Evolutionary conservation across 2,113 vertebrate species (phyloP).

Genomic region (Sinocyclocheilus grahami): DNA sequence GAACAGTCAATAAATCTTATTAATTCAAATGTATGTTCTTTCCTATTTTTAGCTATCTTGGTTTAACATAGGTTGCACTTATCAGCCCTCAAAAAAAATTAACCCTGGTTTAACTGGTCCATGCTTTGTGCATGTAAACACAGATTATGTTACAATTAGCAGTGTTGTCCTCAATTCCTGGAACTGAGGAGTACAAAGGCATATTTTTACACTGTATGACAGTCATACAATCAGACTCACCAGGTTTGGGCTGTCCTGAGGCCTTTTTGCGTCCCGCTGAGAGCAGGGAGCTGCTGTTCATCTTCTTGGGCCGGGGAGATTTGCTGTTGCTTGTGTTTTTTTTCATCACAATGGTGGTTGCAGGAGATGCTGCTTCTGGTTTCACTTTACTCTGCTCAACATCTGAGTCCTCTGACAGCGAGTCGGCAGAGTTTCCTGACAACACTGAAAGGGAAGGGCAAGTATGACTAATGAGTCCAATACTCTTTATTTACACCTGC

Average conservation of each 20-base stretch:
- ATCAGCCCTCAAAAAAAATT: neutral
- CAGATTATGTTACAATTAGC: neutral
- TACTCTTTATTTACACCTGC: neutral
- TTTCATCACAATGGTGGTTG: conserved; percentile 68
- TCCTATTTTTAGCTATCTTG: neutral
- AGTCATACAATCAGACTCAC: conserved; percentile 44
- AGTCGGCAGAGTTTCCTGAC: conserved; percentile 81
- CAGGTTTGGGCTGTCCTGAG: conserved; percentile 69
- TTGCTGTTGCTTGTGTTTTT: conserved; percentile 71
- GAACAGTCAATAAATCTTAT: neutral
- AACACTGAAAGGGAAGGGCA: conserved; percentile 67
- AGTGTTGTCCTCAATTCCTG: neutral
- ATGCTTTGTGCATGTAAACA: neutral
- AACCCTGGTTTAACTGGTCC: neutral
- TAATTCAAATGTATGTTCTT: neutral
- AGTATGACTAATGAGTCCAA: neutral
- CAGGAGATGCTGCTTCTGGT: conserved; percentile 54
- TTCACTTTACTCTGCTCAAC: conserved; percentile 72
- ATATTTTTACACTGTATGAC: neutral
- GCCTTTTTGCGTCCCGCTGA: conserved; percentile 64
- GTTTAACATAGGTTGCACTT: neutral
- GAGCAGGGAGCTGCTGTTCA: conserved; percentile 62
- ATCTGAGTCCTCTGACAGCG: conserved; percentile 76
- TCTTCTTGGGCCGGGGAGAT: conserved; percentile 74
- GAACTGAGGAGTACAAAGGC: neutral